Percentiles rank a stretch among this genome's conserved stretches.
These are phyloP conservation scores for Ptilodon capucinus DNA, from an alignment of 2,888 invertebrate species.

Conservation along the genomic window DNA sequence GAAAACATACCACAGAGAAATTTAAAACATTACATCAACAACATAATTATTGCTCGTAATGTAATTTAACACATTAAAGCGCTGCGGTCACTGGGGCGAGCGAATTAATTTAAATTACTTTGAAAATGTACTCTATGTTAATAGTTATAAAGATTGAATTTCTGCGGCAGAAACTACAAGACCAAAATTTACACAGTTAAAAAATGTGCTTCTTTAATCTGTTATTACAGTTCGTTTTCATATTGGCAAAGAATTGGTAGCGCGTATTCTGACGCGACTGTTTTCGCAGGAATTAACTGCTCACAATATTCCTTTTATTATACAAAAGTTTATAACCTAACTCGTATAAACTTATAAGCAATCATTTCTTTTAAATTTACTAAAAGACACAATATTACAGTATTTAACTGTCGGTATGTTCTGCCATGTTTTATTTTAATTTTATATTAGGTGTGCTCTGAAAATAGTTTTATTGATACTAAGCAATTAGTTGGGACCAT, in stretches of 20 bases:
- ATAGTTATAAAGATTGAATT: too few species aligned
- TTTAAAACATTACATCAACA: background rate
- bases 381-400: conserved; percentile 11
- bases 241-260: too few species aligned
- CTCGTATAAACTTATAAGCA: conserved; percentile 8
- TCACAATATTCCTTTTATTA: conserved; percentile 14
- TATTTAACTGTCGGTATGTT: conserved; percentile 2
- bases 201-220: too few species aligned
- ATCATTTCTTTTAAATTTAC: conserved; percentile 6
- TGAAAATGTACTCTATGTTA: too few species aligned
- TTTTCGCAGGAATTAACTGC: too few species aligned
- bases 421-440: conserved; percentile 13
- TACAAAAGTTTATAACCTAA: conserved; percentile 16
- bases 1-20: background rate
- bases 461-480: conserved; percentile 53
- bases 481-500: conserved; percentile 55
- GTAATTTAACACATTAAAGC: background rate
- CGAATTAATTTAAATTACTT: too few species aligned
- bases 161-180: too few species aligned
- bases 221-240: too few species aligned
- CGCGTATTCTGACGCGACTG: too few species aligned
- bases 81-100: too few species aligned
- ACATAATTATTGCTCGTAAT: background rate
- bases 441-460: conserved; percentile 11
- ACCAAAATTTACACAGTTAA: too few species aligned